Evolutionary conservation across 1,140 invertebrate genomes (phyloP).

Genomic region (Bombus waltoni): DNA sequence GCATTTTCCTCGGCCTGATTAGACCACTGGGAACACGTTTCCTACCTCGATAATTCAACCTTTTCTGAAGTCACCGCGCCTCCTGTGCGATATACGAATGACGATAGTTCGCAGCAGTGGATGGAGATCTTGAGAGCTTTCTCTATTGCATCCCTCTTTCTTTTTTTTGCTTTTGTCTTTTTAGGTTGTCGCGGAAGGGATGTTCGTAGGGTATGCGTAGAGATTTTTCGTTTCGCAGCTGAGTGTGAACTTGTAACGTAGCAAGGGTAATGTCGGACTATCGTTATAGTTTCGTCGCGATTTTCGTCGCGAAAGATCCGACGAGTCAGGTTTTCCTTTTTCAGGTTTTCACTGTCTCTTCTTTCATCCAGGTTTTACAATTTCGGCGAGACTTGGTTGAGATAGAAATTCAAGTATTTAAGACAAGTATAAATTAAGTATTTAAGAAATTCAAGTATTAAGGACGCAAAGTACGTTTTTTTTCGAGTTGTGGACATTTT

Average conservation of each 20-base stretch:
- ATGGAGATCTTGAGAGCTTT: background rate
- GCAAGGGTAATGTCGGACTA: too few relatives aligned
- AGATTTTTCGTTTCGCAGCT: background rate
- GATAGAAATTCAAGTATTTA: too few relatives aligned
- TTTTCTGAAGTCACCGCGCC: slow-evolving; percentile 20
- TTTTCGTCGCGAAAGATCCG: too few relatives aligned
- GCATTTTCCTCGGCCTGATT: slow-evolving; percentile 77
- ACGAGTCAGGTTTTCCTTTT: too few relatives aligned
- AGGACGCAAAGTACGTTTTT: too few relatives aligned
- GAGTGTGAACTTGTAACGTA: background rate
- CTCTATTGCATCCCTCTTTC: background rate
- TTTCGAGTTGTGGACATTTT: too few relatives aligned
- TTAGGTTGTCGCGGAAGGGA: background rate
- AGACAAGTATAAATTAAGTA: too few relatives aligned
- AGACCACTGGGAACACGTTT: slow-evolving; percentile 60
- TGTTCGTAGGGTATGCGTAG: background rate
- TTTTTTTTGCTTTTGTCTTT: background rate
- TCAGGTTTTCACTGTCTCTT: too few relatives aligned
- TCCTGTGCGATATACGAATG: background rate
- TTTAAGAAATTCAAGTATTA: too few relatives aligned
- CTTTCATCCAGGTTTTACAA: background rate
- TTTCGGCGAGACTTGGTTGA: background rate
- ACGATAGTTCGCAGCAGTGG: background rate
- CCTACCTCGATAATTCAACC: slow-evolving; percentile 50
- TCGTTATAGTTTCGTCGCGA: too few relatives aligned